phyloP scores from a whole-genome alignment of 2,797 vertebrate genomes.

The Pelodytes ibericus region DNA sequence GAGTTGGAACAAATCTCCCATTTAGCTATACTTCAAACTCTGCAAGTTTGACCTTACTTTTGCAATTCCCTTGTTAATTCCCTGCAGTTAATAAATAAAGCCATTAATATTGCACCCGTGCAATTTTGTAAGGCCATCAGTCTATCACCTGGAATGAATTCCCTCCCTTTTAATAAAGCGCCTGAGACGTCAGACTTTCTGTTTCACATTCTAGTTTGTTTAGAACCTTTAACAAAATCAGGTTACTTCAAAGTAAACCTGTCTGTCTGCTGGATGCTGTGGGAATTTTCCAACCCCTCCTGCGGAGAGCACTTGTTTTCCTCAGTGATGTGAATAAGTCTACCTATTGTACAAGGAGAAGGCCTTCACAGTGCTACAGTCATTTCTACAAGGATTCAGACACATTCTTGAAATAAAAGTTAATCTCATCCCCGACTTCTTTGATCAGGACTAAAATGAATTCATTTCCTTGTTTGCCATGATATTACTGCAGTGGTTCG shows the following conservation, averaged over 20 bases:
- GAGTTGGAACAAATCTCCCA: no score
- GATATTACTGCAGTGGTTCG: constrained; percentile 41
- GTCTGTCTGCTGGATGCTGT: background rate
- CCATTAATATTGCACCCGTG: no score
- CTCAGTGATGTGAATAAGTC: background rate
- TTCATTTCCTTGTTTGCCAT: constrained; percentile 52
- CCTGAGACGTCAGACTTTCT: no score
- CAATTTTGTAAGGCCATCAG: no score
- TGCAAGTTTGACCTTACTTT: no score
- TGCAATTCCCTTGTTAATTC: no score
- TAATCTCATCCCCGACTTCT: constrained; percentile 39
- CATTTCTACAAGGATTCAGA: constrained; percentile 16
- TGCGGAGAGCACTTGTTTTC: background rate
- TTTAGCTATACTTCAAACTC: no score
- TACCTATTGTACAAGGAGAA: background rate
- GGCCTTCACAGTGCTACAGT: background rate
- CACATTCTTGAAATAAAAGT: constrained; percentile 39
- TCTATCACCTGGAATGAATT: no score
- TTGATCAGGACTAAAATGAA: constrained; percentile 52
- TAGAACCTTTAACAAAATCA: no score
- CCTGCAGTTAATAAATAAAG: no score
- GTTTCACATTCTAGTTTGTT: no score
- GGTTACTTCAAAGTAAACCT: background rate
- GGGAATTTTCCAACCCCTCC: background rate
- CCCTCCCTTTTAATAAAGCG: no score